A percentile compares a stretch with the other conserved stretches of the same genome.
Evolutionary conservation across 64 coral and sea anemone genomes (phyloP).

Genomic region (Montipora efflorescens): DNA sequence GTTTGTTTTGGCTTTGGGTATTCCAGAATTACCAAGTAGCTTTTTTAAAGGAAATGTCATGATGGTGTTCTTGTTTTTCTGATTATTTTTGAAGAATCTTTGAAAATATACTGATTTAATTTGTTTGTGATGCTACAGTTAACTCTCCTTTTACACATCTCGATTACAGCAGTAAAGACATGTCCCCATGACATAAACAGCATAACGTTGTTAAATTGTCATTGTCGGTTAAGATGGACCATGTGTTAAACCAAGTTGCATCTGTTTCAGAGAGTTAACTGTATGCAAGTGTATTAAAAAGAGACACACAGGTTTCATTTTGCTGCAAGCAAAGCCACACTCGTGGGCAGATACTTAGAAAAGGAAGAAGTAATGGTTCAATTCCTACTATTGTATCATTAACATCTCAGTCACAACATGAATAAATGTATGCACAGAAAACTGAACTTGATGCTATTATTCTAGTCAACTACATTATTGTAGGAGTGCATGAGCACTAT

Average conservation of each 20-base stretch:
- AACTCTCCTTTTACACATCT: not conserved
- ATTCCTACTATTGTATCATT: constrained; percentile 1
- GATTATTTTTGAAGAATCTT: not conserved
- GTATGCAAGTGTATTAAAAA: not conserved
- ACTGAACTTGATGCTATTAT: not conserved
- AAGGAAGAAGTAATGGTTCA: not conserved
- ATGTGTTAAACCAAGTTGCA: not conserved
- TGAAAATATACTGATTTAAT: too few species aligned
- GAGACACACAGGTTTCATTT: not conserved
- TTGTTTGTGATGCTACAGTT: not conserved
- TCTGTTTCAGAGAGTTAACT: not conserved
- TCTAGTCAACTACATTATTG: not conserved
- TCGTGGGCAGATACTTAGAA: not conserved
- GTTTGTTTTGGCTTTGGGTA: too few species aligned
- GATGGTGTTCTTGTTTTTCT: not conserved
- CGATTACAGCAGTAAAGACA: too few species aligned
- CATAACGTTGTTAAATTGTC: too few species aligned
- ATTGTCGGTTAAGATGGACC: too few species aligned
- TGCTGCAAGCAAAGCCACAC: constrained; percentile 34
- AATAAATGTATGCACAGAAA: not conserved
- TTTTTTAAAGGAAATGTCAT: too few species aligned
- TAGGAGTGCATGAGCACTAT: not conserved
- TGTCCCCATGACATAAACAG: too few species aligned
- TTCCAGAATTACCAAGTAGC: too few species aligned
- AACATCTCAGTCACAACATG: not conserved